A percentile compares a stretch with the other conserved stretches of the same genome.
phyloP scores from a whole-genome alignment of 2,797 vertebrate species.

The Dendrocincla tyrannina region DNA sequence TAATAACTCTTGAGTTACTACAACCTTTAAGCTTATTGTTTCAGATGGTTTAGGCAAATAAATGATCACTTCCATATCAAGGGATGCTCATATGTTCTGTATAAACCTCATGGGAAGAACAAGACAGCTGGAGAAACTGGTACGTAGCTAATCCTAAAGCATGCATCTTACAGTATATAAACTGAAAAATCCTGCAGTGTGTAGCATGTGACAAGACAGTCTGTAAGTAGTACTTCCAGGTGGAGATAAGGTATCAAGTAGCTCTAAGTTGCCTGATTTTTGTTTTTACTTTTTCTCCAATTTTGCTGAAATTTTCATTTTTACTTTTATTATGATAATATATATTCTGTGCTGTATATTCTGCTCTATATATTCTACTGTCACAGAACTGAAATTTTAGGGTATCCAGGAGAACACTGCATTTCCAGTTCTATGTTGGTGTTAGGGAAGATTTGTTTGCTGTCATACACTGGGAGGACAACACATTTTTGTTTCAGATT shows the following conservation, averaged over 20 bases:
- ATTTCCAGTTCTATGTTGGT: background rate
- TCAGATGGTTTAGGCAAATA: conserved; percentile 98
- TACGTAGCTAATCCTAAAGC: conserved; percentile 67
- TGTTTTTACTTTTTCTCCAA: background rate
- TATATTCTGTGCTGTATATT: background rate
- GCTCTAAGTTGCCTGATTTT: background rate
- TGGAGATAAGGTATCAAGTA: background rate
- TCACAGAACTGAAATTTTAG: background rate
- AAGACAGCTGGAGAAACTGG: conserved; percentile 98
- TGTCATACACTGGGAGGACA: background rate
- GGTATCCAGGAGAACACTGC: background rate
- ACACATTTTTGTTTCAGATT: background rate
- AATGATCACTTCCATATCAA: conserved; percentile 95
- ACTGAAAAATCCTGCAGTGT: background rate
- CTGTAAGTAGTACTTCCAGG: background rate
- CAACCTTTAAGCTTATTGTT: conserved; percentile 63
- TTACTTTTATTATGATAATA: background rate
- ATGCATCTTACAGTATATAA: background rate
- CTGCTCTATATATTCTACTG: background rate
- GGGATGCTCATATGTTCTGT: conserved; percentile 96
- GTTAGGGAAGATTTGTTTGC: background rate
- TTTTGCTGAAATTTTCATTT: background rate
- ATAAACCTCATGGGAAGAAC: conserved; percentile 98
- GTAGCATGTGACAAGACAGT: background rate
- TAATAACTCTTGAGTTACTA: conserved; percentile 14